Conservation (phyloP, 23 tunicate genomes). For the Pegea sp. region DNA sequence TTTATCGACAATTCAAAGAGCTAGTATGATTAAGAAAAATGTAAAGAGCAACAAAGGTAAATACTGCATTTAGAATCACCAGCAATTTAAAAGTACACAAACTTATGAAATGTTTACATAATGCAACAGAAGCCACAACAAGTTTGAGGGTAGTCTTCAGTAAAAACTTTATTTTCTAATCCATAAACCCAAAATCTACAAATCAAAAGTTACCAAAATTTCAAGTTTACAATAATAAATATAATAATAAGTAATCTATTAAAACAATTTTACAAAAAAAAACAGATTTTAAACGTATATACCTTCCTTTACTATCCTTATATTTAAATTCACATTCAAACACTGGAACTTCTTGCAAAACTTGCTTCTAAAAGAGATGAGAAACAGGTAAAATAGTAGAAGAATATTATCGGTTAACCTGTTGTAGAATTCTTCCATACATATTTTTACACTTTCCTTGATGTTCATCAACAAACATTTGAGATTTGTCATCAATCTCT, state of each 20-base stretch:
- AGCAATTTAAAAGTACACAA: too few relatives aligned
- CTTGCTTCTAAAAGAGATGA: constrained; percentile 17
- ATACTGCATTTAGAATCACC: too few relatives aligned
- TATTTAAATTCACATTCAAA: constrained; percentile 44
- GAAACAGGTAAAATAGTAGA: not conserved
- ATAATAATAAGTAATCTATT: not conserved
- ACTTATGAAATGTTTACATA: too few relatives aligned
- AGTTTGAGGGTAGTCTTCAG: constrained; percentile 67
- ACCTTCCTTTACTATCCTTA: constrained; percentile 50
- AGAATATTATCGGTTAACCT: constrained; percentile 6
- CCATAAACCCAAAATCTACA: constrained; percentile 82
- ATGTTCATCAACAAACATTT: not conserved
- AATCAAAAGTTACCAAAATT: not conserved
- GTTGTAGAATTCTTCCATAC: constrained; percentile 26
- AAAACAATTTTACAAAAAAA: not conserved
- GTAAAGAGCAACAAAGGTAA: too few relatives aligned
- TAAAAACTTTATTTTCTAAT: constrained; percentile 25
- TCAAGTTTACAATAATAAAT: not conserved
- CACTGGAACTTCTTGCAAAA: constrained; percentile 52
- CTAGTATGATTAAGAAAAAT: too few relatives aligned
- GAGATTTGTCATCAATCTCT: not conserved
- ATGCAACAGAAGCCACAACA: constrained; percentile 32
- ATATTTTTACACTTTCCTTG: not conserved
- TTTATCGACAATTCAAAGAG: too few relatives aligned
- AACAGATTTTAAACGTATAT: not conserved